Percentiles rank a stretch among this genome's conserved stretches.
phyloP scores from a whole-genome alignment of 2,113 vertebrate genomes.

The Pseudolaguvia tuberculata region DNA sequence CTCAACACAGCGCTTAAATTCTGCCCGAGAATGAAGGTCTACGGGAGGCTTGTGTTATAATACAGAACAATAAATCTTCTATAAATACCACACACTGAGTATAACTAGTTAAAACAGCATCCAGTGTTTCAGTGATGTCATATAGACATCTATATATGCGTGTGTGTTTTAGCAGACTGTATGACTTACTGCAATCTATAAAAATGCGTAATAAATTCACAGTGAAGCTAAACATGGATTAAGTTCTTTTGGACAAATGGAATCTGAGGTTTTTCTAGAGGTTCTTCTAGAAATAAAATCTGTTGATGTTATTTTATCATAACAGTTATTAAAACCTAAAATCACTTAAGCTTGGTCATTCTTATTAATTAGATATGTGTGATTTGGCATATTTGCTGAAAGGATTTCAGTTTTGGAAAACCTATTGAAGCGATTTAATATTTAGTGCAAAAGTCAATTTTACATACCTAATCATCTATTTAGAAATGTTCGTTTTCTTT shows the following conservation, averaged over 20 bases:
- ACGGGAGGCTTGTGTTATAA: background rate
- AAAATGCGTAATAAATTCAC: background rate
- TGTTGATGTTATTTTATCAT: background rate
- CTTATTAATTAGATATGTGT: background rate
- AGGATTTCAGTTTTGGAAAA: background rate
- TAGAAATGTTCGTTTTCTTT: background rate
- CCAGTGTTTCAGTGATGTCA: background rate
- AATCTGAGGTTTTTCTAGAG: background rate
- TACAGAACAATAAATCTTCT: background rate
- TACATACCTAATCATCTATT: background rate
- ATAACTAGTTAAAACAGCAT: background rate
- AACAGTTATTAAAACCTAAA: background rate
- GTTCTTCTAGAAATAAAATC: no score
- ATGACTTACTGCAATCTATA: background rate
- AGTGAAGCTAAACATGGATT: background rate
- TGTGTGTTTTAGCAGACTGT: background rate
- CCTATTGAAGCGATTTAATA: background rate
- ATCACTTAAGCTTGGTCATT: no score
- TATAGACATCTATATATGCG: background rate
- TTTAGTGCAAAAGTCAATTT: background rate
- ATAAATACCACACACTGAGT: slow-evolving; percentile 3
- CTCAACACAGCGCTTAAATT: background rate
- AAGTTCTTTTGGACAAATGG: background rate
- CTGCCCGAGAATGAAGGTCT: slow-evolving; percentile 5
- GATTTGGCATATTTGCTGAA: background rate